Base-by-base conservation (phyloP, 2,797 vertebrate genomes). In the Chromis chromis region DNA sequence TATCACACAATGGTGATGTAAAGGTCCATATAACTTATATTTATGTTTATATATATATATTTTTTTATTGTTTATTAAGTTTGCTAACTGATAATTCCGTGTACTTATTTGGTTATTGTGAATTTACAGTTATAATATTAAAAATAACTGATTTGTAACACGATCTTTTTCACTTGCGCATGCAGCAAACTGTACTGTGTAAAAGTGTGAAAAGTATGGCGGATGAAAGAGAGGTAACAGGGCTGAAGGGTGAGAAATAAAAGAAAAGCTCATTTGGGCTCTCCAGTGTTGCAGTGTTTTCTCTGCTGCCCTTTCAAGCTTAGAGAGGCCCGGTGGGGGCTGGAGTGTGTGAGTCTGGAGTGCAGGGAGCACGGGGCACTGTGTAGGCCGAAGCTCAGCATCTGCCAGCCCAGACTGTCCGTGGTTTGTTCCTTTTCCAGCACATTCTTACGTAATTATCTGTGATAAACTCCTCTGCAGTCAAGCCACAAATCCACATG, bases 401-500 rank as follows among this genome's bases (percentile, higher is more conserved):
- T 91, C 88, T 91, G 88, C 90, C 89, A 90, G 83, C 84, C 85
- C 85, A 88, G 86, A 85, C 83, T 78, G 85, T 89, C 88, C 74
- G 68, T 88, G 90, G 90, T 90, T 88, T 92, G 85, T 92, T 91
- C 86, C 80, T 85, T 79, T 90, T 91, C 92, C 91, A 92, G 85
- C 82, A 86, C 88, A 92, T 93, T 93, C 89, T 92, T 92, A 86
- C 40, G 84, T 90, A 94, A 93, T 92, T 92, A 92, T 92, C 90
- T 92, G 88, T 87, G 92, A 92, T 92, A 91, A 91, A 92, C 92
- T 90, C 85, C 88, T 92, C 85, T 89, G 90, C 90, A 91, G 88
- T 89, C 78, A 78, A 91, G 82, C 89, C 89, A 86, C 90, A 93
- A 90, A 92, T 89, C 90, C 89, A 91, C 89, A 86, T 88, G 90